Evolutionary conservation across 2,113 vertebrate species (phyloP).

Genomic region (Takifugu flavidus): DNA sequence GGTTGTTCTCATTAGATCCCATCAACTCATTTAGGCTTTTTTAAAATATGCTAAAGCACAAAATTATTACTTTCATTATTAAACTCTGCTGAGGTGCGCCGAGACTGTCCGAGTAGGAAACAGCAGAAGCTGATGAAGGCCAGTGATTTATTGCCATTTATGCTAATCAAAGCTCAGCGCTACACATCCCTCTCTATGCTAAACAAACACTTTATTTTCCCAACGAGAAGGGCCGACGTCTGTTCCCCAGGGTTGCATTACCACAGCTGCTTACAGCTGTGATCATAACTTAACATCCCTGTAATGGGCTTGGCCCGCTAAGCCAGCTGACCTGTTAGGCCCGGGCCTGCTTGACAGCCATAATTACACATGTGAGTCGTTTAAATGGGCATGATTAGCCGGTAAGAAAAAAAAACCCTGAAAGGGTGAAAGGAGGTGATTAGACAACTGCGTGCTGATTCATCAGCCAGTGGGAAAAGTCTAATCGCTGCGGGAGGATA

Average conservation of each 20-base stretch:
- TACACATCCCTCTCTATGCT: conserved; percentile 32
- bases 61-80: conserved; percentile 27
- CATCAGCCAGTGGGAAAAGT: conserved; percentile 41
- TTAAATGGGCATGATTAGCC: conserved; percentile 66
- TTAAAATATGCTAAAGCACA: conserved; percentile 20
- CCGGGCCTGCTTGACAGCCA: conserved; percentile 52
- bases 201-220: conserved; percentile 65
- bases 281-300: conserved; percentile 67
- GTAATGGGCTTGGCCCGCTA: conserved; percentile 57
- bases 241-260: conserved; percentile 54
- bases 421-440: conserved; percentile 65
- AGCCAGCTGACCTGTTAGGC: conserved; percentile 65
- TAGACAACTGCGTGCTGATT: conserved; percentile 55
- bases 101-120: conserved; percentile 44
- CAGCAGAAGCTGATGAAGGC: conserved; percentile 48
- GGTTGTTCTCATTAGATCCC: conserved; percentile 35
- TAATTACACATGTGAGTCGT: conserved; percentile 69
- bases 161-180: conserved; percentile 43
- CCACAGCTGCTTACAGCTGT: conserved; percentile 62
- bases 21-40: conserved; percentile 31
- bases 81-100: conserved; percentile 21
- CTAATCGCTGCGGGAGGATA: conserved; percentile 51
- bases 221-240: conserved; percentile 42
- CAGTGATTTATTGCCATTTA: conserved; percentile 59
- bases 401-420: conserved; percentile 52